Conservation (phyloP, 2,113 vertebrate genomes). For the Lagopus leucura region DNA sequence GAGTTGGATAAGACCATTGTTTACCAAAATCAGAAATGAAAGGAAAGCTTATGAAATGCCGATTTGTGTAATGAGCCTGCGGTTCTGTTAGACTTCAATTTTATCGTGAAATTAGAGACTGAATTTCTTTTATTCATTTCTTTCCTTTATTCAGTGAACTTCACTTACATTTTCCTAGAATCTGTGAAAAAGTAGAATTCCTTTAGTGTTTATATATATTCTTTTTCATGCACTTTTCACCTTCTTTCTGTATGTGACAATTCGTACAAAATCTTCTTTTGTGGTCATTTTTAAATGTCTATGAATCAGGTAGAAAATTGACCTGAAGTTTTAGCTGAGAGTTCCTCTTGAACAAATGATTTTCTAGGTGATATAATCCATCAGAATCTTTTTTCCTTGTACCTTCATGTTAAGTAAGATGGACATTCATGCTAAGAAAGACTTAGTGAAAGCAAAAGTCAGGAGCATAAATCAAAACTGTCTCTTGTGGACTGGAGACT, state of each 20-base stretch:
- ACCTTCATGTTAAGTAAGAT: neutral
- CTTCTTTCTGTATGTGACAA: neutral
- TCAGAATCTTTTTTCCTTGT: neutral
- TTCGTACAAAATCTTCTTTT: neutral
- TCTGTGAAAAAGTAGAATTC: neutral
- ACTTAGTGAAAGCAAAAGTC: neutral
- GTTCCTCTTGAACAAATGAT: neutral
- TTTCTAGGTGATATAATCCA: neutral
- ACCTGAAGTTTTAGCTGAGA: neutral
- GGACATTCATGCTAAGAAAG: neutral
- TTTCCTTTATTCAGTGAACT: neutral
- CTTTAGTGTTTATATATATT: neutral
- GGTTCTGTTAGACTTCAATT: neutral
- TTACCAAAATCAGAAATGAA: conserved; percentile 12
- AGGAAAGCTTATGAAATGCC: neutral
- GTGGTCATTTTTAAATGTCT: neutral
- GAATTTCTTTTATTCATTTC: neutral
- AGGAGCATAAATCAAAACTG: accelerated
- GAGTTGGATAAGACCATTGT: neutral
- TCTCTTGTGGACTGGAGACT: neutral
- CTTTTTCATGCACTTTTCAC: neutral
- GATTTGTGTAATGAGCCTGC: neutral
- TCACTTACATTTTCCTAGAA: neutral
- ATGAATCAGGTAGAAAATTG: neutral
- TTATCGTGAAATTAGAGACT: neutral